Evolutionary conservation across 2,888 invertebrate species (phyloP), one percentile per base, ranked within the genome.

Genomic region (Andricus curvator): DNA sequence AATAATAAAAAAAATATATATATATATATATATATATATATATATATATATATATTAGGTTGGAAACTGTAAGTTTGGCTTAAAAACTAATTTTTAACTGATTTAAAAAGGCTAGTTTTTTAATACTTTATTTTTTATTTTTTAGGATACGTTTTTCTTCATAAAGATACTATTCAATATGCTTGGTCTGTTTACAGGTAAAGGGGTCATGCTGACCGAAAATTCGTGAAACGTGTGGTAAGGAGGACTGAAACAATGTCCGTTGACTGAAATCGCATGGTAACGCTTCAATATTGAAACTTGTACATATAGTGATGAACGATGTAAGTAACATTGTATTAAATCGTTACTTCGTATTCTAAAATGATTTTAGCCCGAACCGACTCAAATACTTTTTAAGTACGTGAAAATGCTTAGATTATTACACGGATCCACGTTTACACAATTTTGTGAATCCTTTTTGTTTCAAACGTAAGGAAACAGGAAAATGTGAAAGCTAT

Each of bases 221-320:
- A 74, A 74, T 74, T 74, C 74, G 74, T 74, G 74, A 74, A n/a
- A 74, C 51, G n/a, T 56, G 29, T 20, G 37, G n/a, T 37, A 51
- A 29, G 56, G 17, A 37, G 51, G 29, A 56, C n/a, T 56, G 29
- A 25, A 29, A 74, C 29, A 56, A 5, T 56, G 56, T 44, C n/a
- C 37, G 56, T 13, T 64, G 33, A 62, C 44, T 70, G 70, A 67
- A 29, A 74, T 51, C 29, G 56, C 29, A 33, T 74, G 74, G 56
- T 56, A 74, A 74, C 56, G 17, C 15, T 56, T 33, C 33, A 29
- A 17, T 56, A 51, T 29, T 51, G 33, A 51, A 70, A 25, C 29
- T 70, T 70, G 48, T 70, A 51, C 17, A 70, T 51, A 51, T 70
- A 70, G 48, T 44, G 70, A 48, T 25, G 25, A 68, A 48, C 15